Base-by-base conservation (phyloP, 2,113 vertebrate genomes). In the Zosterops lateralis region DNA sequence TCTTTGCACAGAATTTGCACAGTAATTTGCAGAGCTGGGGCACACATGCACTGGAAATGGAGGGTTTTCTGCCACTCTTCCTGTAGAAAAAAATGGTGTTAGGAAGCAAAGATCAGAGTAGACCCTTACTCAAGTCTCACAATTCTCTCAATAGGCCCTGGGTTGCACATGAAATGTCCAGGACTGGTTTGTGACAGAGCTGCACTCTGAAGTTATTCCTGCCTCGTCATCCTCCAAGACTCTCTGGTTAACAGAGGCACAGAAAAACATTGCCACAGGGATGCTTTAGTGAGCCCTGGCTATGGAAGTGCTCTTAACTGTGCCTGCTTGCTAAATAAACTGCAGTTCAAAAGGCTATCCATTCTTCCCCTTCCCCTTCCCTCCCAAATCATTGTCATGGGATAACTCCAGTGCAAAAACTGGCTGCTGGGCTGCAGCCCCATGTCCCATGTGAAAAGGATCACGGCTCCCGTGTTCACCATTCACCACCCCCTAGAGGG, bases 1-100 rank as follows among this genome's bases (percentile, higher is more conserved):
- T 56, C 50, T 51, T 31, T 70, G 51, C 18, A 42, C 9, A 21
- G 1, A 36, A 11, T 38, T 38, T 38, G 38, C 38, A 38, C 38
- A 38, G 34, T 32, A 56, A 17, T 66, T 71, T 15, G 3, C 28
- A 42, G 32, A 86, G 12, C 22, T 61, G 10, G 12, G 16, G 1
- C 26, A 44, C 10, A 11, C 0, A 0, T 14, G 9, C 2, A 7
- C 17, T 21, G 28, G 21, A 28, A 13, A 12, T 25, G 5, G 18
- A 61, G 4, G 6, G 16, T 17, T 42, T 61, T 77, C 32, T 73
- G 32, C 4, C 20, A 18, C 19, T 56, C 47, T 67, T 40, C 17
- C 9, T 29, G 10, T 25, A 34, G 19, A 12, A 77, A 38, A 51
- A 36, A 5, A 9, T 56, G 11, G 5, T 2, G 13, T 8, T 45